Evolutionary conservation across 1,140 invertebrate species (phyloP), one percentile per base, ranked within the genome.

Genomic region (Polypedilum vanderplanki): DNA sequence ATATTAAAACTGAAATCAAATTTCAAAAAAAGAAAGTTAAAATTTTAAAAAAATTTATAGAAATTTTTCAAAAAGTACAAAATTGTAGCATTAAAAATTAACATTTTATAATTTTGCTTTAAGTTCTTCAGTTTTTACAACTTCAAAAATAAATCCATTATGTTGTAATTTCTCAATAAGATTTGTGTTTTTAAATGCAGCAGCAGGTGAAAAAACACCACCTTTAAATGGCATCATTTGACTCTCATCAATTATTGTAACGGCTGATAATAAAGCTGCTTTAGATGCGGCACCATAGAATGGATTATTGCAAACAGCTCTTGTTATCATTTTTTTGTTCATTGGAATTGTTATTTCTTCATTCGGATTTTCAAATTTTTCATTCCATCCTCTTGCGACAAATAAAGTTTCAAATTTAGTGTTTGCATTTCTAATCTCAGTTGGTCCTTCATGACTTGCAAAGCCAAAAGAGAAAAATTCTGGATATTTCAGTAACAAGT

Each of bases 281-380:
- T 87, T 87, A 41, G 89, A 89, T 1, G 95, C 97, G 1, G 89
- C 87, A 7, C 92, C 89, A 85, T 98, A 98, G 0, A 90, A 94
- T 20, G 93, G 90, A 85, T 95, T 91, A 74, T 79, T 79, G n/a
- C 87, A 88, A 2, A 82, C 81, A 18, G 89, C 83, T 83, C 84
- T 88, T 0, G 88, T 90, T 46, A 88, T 85, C 40, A 94, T 81
- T 41, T 84, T 87, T 79, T 91, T 92, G 74, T 89, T 87, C 3
- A 91, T 90, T 73, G 86, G 81, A 3, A 84, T 82, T 0, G 81
- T 82, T 77, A 90, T 88, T 65, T 89, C 81, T 78, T 90, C 88
- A 1, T 85, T 84, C 40, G 85, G 82, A 76, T 90, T 87, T 7
- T 84, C 77, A 57, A 89, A 80, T 76, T 86, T 86, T 76, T 88